Conservation (phyloP, 2,888 invertebrate species). For the Spisula subtruncata region DNA sequence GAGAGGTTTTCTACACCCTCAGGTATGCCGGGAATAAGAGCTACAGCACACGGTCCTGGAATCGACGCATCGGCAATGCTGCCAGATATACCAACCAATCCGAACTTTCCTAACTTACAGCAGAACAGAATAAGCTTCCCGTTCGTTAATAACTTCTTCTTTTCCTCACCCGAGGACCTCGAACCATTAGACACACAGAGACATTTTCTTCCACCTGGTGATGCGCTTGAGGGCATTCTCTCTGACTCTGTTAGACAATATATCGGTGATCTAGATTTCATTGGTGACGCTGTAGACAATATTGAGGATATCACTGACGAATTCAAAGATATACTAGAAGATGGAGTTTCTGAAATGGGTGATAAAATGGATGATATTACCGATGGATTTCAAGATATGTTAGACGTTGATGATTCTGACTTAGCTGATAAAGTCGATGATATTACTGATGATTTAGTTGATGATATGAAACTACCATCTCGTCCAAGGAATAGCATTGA, state of each 20-base stretch:
- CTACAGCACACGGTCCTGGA: not conserved
- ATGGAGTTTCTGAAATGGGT: not conserved
- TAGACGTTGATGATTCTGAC: not conserved
- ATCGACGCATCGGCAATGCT: not conserved
- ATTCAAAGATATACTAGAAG: constrained; percentile 17
- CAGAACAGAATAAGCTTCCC: constrained; percentile 29
- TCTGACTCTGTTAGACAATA: constrained; percentile 25
- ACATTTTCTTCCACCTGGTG: constrained; percentile 26
- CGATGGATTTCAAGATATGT: constrained; percentile 23
- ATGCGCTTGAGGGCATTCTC: not conserved
- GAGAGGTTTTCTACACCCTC: not conserved
- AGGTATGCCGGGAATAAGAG: not conserved
- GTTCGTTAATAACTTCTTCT: constrained; percentile 42
- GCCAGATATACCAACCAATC: constrained; percentile 9
- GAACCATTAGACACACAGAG: constrained; percentile 25
- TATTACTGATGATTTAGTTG: constrained; percentile 13
- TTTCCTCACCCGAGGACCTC: constrained; percentile 34
- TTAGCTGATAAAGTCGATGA: not conserved
- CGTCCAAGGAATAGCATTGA: not conserved
- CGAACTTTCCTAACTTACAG: constrained; percentile 19
- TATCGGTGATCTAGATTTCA: constrained; percentile 32
- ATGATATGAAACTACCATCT: not conserved
- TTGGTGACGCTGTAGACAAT: constrained; percentile 12
- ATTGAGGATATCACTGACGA: not conserved
- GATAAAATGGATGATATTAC: constrained; percentile 1